Evolutionary conservation across 2,113 vertebrate genomes (phyloP), one percentile per base, ranked within the genome.

Genomic region (Neogobius melanostomus): DNA sequence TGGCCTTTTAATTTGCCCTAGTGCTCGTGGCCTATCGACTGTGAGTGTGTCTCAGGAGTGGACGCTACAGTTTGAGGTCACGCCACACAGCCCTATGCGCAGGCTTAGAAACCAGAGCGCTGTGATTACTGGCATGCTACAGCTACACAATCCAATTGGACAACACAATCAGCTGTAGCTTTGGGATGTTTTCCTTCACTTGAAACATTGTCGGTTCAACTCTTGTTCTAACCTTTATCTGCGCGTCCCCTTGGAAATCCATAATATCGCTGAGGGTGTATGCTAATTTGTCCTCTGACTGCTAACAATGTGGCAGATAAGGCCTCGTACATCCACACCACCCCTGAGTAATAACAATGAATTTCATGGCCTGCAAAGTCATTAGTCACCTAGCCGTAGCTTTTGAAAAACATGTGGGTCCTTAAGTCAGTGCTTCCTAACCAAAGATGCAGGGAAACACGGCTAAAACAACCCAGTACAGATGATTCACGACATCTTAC

Each of bases 1-100:
- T 80, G 60, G 77, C 63, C 71, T 77, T 88, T 89, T 88, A 89
- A 92, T 92, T 83, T 74, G 74, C 79, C 80, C 75, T 82, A 42
- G 59, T 71, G 69, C 70, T 87, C 74, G 75, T 14, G 64, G 68
- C 52, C 75, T 76, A 90, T 88, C 71, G 77, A 87, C 82, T 21
- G 36, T 16, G 4, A 11, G 73, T 62, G 61, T 48, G 66, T 86
- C 86, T 84, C 56, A 46, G 11, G 80, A 75, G 83, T 72, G 73
- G 57, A 46, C 12, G 72, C 60, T 54, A 48, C 62, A 61, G 66
- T 74, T 81, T 70, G 75, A 86, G 81, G 89, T 90, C 82, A 79
- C 7, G 17, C 46, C 49, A 56, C 69, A 54, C 69, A 54, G 51
- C 7, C 2, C 75, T 56, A 68, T 43, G 45, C 67, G 59, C 36